Percentiles rank a stretch among this genome's conserved stretches.
These are phyloP conservation scores for Agrilus planipennis DNA, from an alignment of 1,140 invertebrate genomes.

Conservation along the genomic window DNA sequence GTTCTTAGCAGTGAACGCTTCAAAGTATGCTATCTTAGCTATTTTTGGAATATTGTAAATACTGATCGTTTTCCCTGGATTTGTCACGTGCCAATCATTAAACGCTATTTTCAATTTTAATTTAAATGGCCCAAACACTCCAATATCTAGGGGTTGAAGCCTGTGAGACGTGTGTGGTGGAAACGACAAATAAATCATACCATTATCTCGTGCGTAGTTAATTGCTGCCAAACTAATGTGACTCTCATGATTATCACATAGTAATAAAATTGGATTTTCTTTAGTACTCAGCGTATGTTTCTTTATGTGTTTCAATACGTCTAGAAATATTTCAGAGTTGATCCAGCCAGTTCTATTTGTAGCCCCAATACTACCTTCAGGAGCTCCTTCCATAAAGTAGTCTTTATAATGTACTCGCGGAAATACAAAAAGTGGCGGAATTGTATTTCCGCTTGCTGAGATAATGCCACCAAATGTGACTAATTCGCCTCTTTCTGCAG, in stretches of 20 bases:
- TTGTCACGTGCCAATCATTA: not conserved
- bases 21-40: not conserved
- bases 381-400: constrained; percentile 1
- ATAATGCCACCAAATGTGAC: constrained; percentile 23
- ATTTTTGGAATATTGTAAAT: not conserved
- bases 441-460: constrained; percentile 27
- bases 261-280: constrained; percentile 8
- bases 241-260: constrained; percentile 6
- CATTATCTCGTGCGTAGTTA: constrained; percentile 5
- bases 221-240: constrained; percentile 11
- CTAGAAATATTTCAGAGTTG: constrained; percentile 3
- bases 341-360: constrained; percentile 5
- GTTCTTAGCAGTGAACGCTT: constrained; percentile 13
- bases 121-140: constrained; percentile 1
- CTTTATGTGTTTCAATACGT: constrained; percentile 6
- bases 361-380: too few species aligned
- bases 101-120: not conserved
- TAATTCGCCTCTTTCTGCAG: constrained; percentile 20
- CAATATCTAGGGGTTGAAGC: constrained; percentile 1
- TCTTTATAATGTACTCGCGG: constrained; percentile 1
- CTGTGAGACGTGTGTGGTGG: too few species aligned
- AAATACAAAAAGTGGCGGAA: constrained; percentile 22
- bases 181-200: constrained; percentile 4
- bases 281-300: not conserved
- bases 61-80: not conserved